These are phyloP conservation scores for Lagorchestes hirsutus DNA, from an alignment of 2,797 vertebrate genomes.

Conservation along the genomic window DNA sequence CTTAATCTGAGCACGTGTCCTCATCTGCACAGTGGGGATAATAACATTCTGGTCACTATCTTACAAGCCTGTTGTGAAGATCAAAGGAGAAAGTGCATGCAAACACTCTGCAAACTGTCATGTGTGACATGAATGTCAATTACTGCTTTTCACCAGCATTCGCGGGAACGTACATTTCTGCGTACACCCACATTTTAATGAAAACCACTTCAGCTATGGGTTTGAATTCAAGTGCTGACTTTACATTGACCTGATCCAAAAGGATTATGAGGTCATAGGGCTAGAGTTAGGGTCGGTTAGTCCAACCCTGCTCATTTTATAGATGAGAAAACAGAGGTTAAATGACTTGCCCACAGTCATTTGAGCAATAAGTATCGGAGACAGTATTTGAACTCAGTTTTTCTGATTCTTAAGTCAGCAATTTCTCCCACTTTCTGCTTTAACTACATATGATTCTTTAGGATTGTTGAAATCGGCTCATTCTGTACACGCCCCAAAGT, in stretches of 20 bases:
- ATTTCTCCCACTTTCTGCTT: not conserved
- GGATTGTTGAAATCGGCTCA: slow-evolving; percentile 13
- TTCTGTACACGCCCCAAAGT: slow-evolving; percentile 21
- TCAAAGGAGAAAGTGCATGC: not conserved
- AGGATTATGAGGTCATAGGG: not conserved
- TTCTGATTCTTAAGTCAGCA: not conserved
- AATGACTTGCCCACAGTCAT: not conserved
- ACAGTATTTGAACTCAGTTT: not conserved
- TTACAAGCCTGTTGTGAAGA: not conserved
- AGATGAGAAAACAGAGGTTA: not conserved
- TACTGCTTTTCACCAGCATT: not conserved
- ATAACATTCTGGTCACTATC: not conserved
- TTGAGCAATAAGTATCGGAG: not conserved
- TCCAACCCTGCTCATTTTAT: not conserved
- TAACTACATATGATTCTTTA: not conserved
- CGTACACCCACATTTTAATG: not conserved
- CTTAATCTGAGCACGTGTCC: not conserved
- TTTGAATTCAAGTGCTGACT: not conserved
- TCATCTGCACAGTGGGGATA: not conserved
- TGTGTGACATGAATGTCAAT: not conserved
- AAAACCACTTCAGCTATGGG: not conserved
- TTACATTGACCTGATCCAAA: not conserved
- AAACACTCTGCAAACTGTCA: not conserved
- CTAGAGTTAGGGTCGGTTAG: not conserved
- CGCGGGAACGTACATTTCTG: not conserved